Evolutionary conservation across 2,888 invertebrate genomes (phyloP), one percentile per base, ranked within the genome.

Genomic region (Eugnorisma glareosa): DNA sequence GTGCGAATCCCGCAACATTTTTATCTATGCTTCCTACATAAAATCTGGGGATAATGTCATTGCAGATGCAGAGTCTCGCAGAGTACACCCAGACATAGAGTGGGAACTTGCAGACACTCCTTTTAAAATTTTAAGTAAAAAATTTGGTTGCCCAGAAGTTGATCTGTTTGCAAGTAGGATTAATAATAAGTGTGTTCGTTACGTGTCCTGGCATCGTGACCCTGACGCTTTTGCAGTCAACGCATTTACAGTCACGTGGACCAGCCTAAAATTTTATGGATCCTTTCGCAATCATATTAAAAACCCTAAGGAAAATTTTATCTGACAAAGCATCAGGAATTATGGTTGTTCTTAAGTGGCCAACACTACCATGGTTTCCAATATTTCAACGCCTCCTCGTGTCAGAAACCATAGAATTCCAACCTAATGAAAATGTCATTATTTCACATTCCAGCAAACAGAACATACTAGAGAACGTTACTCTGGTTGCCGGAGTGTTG

Each of bases 401-500:
- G 18, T 70, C 75, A 1, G 48, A 75, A 8, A 11, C 28, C 0
- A 0, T 74, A 1, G 48, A 5, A 15, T 66, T 70, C 3, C n/a
- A 70, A n/a, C n/a, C 64, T 15, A 45, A 51, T 3, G 35, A 35
- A 35, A 40, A 51, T 6, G 21, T 21, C 1, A 70, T 71, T 35
- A 37, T 67, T 21, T 61, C 51, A 28, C 67, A 71, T 76, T 76
- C 71, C 21, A 76, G 67, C 71, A 67, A 67, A 13, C 69, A 45
- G 28, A 69, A 67, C 43, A 67, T 76, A 4, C 82, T 81, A 67
- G 51, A 48, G n/a, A 73, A 57, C 24, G 31, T 86, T 77, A 83
- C 80, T 67, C 79, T 88, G 85, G 79, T 66, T 51, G 84, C 81
- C 18, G 86, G 77, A n/a, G 67, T 63, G 15, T 83, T 87, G 37